Percentiles rank a stretch among this genome's conserved stretches.
phyloP scores from a whole-genome alignment of 2,113 vertebrate genomes.

The Chrysochloris asiatica region DNA sequence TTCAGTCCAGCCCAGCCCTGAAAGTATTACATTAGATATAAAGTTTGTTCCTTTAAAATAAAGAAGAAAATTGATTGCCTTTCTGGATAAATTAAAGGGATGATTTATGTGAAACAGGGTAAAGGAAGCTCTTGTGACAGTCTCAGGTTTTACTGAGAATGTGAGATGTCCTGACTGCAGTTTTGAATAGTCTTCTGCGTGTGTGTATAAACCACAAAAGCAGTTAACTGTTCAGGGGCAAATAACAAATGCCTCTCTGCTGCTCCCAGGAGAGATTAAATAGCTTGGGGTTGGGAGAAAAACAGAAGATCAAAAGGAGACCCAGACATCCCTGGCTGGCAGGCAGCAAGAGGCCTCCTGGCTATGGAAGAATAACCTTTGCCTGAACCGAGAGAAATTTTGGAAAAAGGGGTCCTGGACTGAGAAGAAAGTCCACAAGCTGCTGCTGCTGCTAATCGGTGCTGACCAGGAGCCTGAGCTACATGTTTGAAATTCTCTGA shows the following conservation, averaged over 20 bases:
- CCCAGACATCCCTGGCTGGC: slow-evolving; percentile 43
- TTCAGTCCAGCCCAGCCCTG: not conserved
- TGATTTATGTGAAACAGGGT: not conserved
- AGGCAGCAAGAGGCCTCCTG: not conserved
- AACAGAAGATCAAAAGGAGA: slow-evolving; percentile 60
- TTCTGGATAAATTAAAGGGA: slow-evolving; percentile 7
- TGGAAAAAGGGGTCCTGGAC: not conserved
- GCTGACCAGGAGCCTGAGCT: not conserved
- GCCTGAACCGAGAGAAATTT: slow-evolving; percentile 56
- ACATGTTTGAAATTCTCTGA: slow-evolving; percentile 28
- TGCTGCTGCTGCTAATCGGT: slow-evolving; percentile 19
- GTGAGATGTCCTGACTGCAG: slow-evolving; percentile 1
- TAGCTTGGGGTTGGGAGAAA: not conserved
- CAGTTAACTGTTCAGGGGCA: slow-evolving; percentile 42
- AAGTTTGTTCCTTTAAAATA: not conserved
- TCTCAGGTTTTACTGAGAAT: slow-evolving; percentile 26
- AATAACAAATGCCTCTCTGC: slow-evolving; percentile 50
- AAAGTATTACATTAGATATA: no score
- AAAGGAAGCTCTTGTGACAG: not conserved
- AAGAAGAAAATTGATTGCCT: not conserved
- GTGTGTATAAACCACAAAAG: slow-evolving; percentile 29
- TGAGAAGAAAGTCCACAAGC: slow-evolving; percentile 14
- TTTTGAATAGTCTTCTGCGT: slow-evolving; percentile 32
- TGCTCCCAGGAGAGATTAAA: slow-evolving; percentile 50
- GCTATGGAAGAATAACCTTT: slow-evolving; percentile 56